Evolutionary conservation across 2,888 invertebrate genomes (phyloP), one percentile per base, ranked within the genome.

Genomic region (Drosophila quinaria): DNA sequence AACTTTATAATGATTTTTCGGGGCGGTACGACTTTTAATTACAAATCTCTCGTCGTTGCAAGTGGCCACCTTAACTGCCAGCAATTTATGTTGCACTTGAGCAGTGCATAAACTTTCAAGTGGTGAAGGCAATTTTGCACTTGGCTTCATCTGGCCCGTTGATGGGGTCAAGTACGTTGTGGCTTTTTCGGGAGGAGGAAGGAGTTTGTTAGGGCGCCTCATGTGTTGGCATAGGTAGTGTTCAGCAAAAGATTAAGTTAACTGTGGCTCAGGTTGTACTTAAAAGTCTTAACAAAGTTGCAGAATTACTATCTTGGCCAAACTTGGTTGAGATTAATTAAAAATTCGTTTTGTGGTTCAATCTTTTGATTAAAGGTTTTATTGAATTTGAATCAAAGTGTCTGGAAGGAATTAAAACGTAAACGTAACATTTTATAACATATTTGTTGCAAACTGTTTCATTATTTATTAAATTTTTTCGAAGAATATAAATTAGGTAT

Each of bases 61-160:
- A 73, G 49, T 55, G 59, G 54, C 59, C 65, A 55, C 59, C 80
- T 65, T 55, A 86, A 81, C 77, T 87, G 77, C 44, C 63, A 61
- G 84, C 78, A 89, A 87, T 84, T 84, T 83, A 86, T 87, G 89
- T 72, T 86, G 83, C 80, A 80, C 87, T 83, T 74, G 87, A 71
- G 70, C 65, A 60, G 56, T 70, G 82, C 86, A 83, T 76, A 74
- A 83, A 83, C 68, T 83, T 83, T 64, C 73, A 86, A 83, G 83
- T 87, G 82, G 72, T 60, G 82, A 72, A 79, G 88, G 76, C 82
- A 82, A 87, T 83, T 88, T 83, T 65, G 80, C 88, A 88, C 86
- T 88, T 85, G 88, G 86, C 66, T 85, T 81, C 76, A 81, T 78
- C 72, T 85, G 66, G 25, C 41, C 49, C 29, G 22, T 55, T 56